Base-by-base conservation (phyloP, 2,888 invertebrate genomes). In the Aleiodes testaceus region DNA sequence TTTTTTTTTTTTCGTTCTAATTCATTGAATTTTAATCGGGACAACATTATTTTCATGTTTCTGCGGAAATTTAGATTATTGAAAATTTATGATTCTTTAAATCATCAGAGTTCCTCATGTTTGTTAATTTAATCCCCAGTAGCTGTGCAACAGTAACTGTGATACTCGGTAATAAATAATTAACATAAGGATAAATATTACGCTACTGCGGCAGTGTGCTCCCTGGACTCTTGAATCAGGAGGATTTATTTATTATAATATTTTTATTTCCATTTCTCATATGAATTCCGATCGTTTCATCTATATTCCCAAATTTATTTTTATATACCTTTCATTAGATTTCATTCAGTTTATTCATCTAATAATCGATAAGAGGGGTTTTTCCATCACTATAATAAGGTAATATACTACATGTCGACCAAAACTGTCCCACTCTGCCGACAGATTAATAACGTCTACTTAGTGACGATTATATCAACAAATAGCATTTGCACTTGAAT, bases 131-230 rank as follows among this genome's bases (percentile, higher is more conserved):
- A 80, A 80, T 79, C 79, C 80, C 76, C 80, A 82, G 82, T 80
- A 83, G 83, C 84, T 82, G 81, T 80, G 83, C 84, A 82, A 82
- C 84, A 84, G 83, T 81, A 83, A 82, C 83, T 80, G 80, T 79
- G 79, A 79, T 82, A 80, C 59, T 84, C 80, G 79, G 79, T 84
- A 85, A 85, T 85, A 85, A 85, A 85, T 85, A 85, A 82, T 84
- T 81, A 84, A 85, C 84, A 81, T 84, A 84, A 82, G 80, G 83
- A 84, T 84, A 84, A 82, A 84, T 84, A 85, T 85, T 85, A 85
- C 82, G 83, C 83, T 85, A 85, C 84, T 81, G 82, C 83, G 84
- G 85, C 85, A 85, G 85, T 85, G 84, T 84, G 81, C 82, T 82
- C 80, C 79, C 80, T 82, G 83, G 83, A 85, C 82, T 82, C 77